Evolutionary conservation across 2,888 invertebrate species (phyloP).

Genomic region (Nudaria mundana): DNA sequence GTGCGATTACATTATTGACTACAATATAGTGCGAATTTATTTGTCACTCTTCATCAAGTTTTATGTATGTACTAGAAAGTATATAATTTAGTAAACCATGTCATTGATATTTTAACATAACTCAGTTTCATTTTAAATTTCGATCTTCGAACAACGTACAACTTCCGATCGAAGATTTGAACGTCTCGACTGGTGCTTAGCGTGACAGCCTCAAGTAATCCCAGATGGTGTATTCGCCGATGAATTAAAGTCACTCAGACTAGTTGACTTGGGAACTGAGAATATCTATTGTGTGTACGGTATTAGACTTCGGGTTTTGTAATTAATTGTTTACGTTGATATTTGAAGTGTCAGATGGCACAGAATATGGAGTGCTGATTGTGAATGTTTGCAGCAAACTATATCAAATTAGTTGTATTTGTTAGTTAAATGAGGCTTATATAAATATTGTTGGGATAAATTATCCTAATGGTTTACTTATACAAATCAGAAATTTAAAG

Average conservation of each 20-base stretch:
- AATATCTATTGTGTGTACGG: slow-evolving; percentile 41
- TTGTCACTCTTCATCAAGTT: too few species aligned
- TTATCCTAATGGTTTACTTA: too few species aligned
- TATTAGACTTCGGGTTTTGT: slow-evolving; percentile 30
- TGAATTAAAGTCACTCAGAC: slow-evolving; percentile 63
- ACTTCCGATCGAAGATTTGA: slow-evolving; percentile 54
- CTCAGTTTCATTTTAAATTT: slow-evolving; percentile 24
- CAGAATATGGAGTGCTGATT: not conserved
- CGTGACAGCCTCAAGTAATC: slow-evolving; percentile 63
- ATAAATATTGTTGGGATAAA: too few species aligned
- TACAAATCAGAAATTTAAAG: too few species aligned
- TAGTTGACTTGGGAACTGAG: slow-evolving; percentile 42
- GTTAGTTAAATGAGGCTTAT: too few species aligned
- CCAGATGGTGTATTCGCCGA: slow-evolving; percentile 58
- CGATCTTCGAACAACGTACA: slow-evolving; percentile 42
- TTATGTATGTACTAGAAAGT: too few species aligned
- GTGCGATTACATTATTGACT: too few species aligned
- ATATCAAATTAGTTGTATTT: not conserved
- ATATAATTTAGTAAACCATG: too few species aligned
- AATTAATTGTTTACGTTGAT: slow-evolving; percentile 35
- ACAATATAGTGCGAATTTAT: too few species aligned
- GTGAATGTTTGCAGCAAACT: not conserved
- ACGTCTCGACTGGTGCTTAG: slow-evolving; percentile 42
- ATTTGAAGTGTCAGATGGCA: slow-evolving; percentile 12
- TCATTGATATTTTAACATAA: too few species aligned